A percentile compares a stretch with the other conserved stretches of the same genome.
phyloP scores from a whole-genome alignment of 1,140 invertebrate genomes.

The Drosophila funebris region DNA sequence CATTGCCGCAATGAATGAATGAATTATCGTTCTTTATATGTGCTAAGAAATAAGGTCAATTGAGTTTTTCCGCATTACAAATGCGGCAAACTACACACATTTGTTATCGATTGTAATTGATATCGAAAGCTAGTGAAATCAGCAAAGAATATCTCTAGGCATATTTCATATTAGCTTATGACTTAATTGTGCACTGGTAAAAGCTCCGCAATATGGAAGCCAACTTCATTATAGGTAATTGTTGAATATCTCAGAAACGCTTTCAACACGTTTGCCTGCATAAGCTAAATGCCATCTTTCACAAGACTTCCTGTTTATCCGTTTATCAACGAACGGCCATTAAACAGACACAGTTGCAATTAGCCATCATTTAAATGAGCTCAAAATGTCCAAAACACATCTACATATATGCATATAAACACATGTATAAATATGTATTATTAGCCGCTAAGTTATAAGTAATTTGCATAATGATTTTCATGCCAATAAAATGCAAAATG shows the following conservation, averaged over 20 bases:
- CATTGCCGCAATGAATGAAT: conserved; percentile 56
- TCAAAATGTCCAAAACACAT: conserved; percentile 54
- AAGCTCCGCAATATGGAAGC: background rate
- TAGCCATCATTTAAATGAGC: conserved; percentile 59
- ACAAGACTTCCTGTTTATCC: conserved; percentile 35
- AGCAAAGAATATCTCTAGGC: conserved; percentile 8
- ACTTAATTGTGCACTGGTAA: background rate
- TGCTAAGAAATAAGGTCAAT: conserved; percentile 7
- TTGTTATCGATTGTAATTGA: background rate
- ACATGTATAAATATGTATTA: background rate
- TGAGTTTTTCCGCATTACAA: conserved; percentile 10
- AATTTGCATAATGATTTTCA: conserved; percentile 64
- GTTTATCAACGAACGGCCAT: background rate
- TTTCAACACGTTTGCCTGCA: conserved; percentile 10
- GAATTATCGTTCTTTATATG: background rate
- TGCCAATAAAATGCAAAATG: conserved; percentile 67
- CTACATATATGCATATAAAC: too few relatives aligned
- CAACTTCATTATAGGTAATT: background rate
- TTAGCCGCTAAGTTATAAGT: conserved; percentile 40
- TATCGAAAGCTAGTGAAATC: conserved; percentile 15
- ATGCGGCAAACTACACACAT: background rate
- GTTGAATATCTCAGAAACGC: background rate
- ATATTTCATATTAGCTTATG: background rate
- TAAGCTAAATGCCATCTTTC: conserved; percentile 15
- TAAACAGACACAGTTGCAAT: conserved; percentile 31